Evolutionary conservation across 2,113 vertebrate genomes (phyloP).

Genomic region (Rhinichthys klamathensis): DNA sequence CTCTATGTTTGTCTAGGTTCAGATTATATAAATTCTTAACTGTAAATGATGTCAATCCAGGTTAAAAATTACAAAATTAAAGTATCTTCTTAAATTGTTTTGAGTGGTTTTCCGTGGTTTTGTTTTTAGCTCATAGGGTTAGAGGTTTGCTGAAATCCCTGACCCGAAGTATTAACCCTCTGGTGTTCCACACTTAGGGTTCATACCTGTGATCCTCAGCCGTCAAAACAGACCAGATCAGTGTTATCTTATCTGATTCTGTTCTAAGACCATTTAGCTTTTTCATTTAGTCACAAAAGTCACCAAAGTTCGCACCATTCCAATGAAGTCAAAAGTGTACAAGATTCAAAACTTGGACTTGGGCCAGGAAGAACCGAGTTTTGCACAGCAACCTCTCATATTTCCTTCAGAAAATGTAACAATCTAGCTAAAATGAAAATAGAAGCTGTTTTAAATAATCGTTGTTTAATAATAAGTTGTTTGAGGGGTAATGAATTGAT

Average conservation of each 20-base stretch:
- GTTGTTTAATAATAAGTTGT: not conserved
- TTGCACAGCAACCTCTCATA: not conserved
- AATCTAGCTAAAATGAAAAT: not conserved
- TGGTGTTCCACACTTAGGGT: not conserved
- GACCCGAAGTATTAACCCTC: not conserved
- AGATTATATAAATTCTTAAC: too few relatives aligned
- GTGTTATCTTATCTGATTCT: too few relatives aligned
- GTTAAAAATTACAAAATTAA: too few relatives aligned
- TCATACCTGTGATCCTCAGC: not conserved
- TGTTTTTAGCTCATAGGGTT: not conserved
- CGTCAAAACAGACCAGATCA: too few relatives aligned
- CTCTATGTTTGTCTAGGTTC: too few relatives aligned
- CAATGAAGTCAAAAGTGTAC: too few relatives aligned
- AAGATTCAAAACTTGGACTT: not conserved
- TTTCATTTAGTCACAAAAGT: too few relatives aligned
- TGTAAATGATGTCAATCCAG: too few relatives aligned
- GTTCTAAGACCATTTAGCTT: too few relatives aligned
- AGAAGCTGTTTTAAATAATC: not conserved
- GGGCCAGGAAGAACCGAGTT: not conserved
- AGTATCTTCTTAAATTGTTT: too few relatives aligned
- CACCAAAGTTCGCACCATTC: too few relatives aligned
- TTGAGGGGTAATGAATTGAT: not conserved
- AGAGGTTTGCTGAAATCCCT: not conserved
- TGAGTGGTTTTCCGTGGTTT: not conserved
- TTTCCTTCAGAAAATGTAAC: not conserved